A percentile compares a stretch with the other conserved stretches of the same genome.
Evolutionary conservation across 1,140 invertebrate genomes (phyloP).

Genomic region (Cepaea nemoralis): DNA sequence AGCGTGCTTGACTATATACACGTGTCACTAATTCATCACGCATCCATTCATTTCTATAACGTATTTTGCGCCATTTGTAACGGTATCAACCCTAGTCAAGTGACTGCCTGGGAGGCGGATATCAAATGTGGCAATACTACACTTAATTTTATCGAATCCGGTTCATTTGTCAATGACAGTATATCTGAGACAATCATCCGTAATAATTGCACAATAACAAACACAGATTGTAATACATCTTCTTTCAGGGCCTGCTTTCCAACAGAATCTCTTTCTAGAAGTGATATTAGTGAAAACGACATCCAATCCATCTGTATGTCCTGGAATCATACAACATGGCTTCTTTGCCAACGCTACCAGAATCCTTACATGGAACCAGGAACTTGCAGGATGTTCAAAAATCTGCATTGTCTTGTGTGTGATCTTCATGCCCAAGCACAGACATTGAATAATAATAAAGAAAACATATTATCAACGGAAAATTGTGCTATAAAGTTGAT

Average conservation of each 20-base stretch:
- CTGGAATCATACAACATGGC: background rate
- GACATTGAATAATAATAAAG: background rate
- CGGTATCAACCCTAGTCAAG: background rate
- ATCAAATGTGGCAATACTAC: background rate
- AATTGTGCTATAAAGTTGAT: too few species aligned
- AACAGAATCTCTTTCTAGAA: too few species aligned
- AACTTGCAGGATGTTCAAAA: background rate
- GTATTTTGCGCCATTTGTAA: constrained; percentile 35
- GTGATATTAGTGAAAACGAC: background rate
- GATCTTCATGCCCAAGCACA: background rate
- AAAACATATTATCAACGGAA: too few species aligned
- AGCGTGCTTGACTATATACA: background rate
- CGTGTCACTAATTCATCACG: background rate
- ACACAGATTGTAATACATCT: background rate
- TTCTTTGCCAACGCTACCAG: background rate
- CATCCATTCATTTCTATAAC: constrained; percentile 15
- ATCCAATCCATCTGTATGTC: background rate
- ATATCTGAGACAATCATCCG: background rate
- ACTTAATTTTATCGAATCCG: background rate
- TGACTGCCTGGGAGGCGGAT: background rate
- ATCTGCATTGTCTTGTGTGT: background rate
- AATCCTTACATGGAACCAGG: background rate
- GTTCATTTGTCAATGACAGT: background rate
- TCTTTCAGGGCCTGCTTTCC: background rate
- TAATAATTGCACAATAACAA: background rate